Evolutionary conservation across 2,113 vertebrate genomes (phyloP), one percentile per base, ranked within the genome.

Genomic region (Orientallactaga bullata): DNA sequence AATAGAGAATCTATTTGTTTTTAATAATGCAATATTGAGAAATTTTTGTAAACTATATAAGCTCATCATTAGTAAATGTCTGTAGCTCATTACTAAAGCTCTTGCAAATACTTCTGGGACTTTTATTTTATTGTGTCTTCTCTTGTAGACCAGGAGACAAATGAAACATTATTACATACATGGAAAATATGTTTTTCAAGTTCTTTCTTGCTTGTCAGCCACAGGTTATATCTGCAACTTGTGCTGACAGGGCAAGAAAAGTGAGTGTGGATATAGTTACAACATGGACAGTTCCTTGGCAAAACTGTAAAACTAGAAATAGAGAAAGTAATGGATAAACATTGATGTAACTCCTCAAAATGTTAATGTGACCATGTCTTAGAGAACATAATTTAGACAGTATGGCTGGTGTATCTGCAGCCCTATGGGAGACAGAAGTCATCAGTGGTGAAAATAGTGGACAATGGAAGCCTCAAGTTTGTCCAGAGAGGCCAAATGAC

Each of bases 21-120:
- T 55, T 30, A 78, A 39, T 58, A 32, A 39, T 66, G n/a, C 12
- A 30, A 39, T 28, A 13, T 18, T 13, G 23, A 58, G 26, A 87
- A 42, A 66, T 58, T 42, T 9, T 60, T 28, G 28, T 1, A 60
- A 85, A 58, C 37, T 12, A 13, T 55, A 55, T 21, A 55, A 6
- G 16, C 7, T 0, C 26, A 20, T 9, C 24, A 2, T 9, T 10
- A 37, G 10, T 30, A 24, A 60, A 21, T 58, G 61, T n/a, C 82
- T 60, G 3, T 32, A 37, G 47, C 47, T 61, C 47, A 26, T n/a
- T 16, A 17, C 16, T 30, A 23, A 23, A 74, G 51, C 13, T 3
- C 5, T 0, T 35, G 30, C 9, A 3, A 21, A 7, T 1, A 3
- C 16, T 7, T 32, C 39, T 32, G 24, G 12, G 24, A 35, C 12